phyloP scores from a whole-genome alignment of 2,888 invertebrate genomes.

The Oeneis ivallda region DNA sequence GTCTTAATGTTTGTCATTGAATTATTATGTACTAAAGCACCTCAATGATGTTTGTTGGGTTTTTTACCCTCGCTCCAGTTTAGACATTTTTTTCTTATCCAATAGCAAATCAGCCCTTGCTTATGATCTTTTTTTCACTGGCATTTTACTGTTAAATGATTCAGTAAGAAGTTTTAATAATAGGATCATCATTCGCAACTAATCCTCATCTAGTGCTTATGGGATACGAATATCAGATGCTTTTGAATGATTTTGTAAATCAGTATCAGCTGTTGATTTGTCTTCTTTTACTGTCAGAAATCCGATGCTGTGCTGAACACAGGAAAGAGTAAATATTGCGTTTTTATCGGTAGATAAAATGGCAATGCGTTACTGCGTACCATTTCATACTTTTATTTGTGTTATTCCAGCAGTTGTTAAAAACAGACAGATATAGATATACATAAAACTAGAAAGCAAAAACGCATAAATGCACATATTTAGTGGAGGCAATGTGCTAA shows the following conservation, averaged over 20 bases:
- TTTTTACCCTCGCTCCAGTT: too few relatives aligned
- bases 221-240: neutral
- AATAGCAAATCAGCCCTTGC: neutral
- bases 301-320: too few relatives aligned
- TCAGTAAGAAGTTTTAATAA: neutral
- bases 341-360: too few relatives aligned
- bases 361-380: too few relatives aligned
- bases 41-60: neutral
- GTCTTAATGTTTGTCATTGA: too few relatives aligned
- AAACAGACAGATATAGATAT: too few relatives aligned
- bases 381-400: too few relatives aligned
- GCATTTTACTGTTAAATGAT: neutral
- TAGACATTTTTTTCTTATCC: neutral
- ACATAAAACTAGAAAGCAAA: too few relatives aligned
- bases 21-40: neutral
- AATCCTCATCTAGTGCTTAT: neutral
- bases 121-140: neutral
- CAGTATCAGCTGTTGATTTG: neutral
- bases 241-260: neutral
- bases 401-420: too few relatives aligned
- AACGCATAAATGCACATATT: too few relatives aligned
- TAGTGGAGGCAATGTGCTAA: too few relatives aligned
- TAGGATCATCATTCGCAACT: neutral
- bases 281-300: neutral
- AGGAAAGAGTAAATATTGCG: too few relatives aligned